Conservation (phyloP, 2,797 vertebrate species). For the Poecilia picta region DNA sequence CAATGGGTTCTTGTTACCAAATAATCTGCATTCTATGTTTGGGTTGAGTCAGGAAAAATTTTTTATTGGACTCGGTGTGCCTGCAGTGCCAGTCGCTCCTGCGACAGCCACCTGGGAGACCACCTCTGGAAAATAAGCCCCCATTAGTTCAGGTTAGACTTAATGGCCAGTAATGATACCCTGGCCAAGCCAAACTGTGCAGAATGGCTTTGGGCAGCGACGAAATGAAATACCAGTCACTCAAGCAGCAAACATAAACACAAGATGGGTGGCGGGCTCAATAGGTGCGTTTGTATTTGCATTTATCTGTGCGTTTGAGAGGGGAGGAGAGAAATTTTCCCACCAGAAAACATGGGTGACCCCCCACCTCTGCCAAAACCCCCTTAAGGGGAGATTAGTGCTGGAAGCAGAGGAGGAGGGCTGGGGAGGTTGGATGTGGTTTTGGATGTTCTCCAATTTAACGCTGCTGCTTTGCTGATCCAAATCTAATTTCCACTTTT, state of each 20-base stretch:
- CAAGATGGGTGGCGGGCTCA: constrained; percentile 65
- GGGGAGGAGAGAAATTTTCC: constrained; percentile 36
- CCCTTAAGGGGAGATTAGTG: constrained; percentile 52
- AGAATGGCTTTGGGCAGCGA: constrained; percentile 62
- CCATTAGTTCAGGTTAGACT: constrained; percentile 83
- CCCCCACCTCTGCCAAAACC: neutral
- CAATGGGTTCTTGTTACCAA: constrained; percentile 75
- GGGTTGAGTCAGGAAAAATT: constrained; percentile 56
- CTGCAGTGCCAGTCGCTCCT: constrained; percentile 65
- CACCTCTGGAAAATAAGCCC: constrained; percentile 78
- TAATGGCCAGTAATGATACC: constrained; percentile 83
- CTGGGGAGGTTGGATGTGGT: constrained; percentile 27
- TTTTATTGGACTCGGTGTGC: constrained; percentile 48
- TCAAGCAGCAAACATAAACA: constrained; percentile 79
- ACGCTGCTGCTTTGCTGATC: constrained; percentile 50
- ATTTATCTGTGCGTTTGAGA: constrained; percentile 36
- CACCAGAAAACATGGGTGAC: constrained; percentile 42
- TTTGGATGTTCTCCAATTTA: constrained; percentile 59
- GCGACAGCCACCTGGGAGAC: constrained; percentile 79
- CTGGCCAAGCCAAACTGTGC: constrained; percentile 73
- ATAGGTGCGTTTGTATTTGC: constrained; percentile 50
- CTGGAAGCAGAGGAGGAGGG: neutral
- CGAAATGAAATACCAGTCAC: constrained; percentile 81
- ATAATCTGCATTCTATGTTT: constrained; percentile 28
- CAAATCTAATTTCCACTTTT: constrained; percentile 78